phyloP scores from a whole-genome alignment of 2,888 invertebrate genomes.

The Gymnocheta viridis region DNA sequence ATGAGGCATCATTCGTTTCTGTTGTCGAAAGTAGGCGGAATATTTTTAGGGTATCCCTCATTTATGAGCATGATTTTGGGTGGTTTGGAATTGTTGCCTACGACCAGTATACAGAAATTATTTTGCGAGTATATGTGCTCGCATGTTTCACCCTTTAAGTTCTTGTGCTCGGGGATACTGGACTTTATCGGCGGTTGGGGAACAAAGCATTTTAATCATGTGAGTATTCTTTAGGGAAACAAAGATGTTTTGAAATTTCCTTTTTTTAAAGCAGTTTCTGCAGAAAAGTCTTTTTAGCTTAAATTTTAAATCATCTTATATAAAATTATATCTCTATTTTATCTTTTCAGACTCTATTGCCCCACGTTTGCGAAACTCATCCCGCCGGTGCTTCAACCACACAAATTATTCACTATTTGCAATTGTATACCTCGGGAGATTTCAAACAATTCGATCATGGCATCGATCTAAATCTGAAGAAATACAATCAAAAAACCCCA shows the following conservation, averaged over 20 bases:
- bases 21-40: conserved; percentile 82
- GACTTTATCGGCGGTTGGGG: conserved; percentile 80
- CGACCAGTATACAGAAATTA: conserved; percentile 75
- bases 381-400: conserved; percentile 88
- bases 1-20: conserved; percentile 82
- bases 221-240: conserved; percentile 79
- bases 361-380: conserved; percentile 85
- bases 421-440: conserved; percentile 83
- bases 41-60: conserved; percentile 78
- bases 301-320: not conserved
- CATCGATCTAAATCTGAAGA: conserved; percentile 82
- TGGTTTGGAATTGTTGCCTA: conserved; percentile 85
- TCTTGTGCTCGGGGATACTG: conserved; percentile 77
- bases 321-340: not conserved
- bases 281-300: too few species aligned
- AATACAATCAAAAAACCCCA: conserved; percentile 84
- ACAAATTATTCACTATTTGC: conserved; percentile 88
- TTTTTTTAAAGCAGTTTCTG: not conserved
- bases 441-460: conserved; percentile 85
- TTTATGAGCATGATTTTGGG: conserved; percentile 77
- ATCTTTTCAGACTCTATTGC: conserved; percentile 85
- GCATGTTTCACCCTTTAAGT: conserved; percentile 81
- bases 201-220: conserved; percentile 78
- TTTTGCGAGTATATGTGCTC: conserved; percentile 84
- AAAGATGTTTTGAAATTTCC: not conserved